Percentiles rank a stretch among this genome's conserved stretches.
Evolutionary conservation across 2,113 vertebrate species (phyloP).

Genomic region (Phylloscopus trochiloides): DNA sequence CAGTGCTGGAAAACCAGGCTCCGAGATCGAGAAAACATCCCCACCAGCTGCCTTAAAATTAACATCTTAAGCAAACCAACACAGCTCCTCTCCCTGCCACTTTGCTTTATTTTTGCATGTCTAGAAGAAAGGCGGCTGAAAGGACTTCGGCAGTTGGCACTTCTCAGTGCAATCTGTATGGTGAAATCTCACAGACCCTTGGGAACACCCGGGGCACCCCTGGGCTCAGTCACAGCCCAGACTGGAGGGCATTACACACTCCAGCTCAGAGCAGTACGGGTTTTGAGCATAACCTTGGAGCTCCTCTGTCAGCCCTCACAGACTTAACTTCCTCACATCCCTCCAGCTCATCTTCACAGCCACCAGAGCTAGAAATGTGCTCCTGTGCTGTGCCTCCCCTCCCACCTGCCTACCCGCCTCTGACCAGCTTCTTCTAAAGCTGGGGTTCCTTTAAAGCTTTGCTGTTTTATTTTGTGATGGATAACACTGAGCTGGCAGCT

Average conservation of each 20-base stretch:
- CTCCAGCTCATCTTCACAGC: not conserved
- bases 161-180: fast-evolving
- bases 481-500: constrained; percentile 48
- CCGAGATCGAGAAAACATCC: not conserved
- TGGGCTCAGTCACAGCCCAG: not conserved
- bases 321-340: not conserved
- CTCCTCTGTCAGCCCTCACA: not conserved
- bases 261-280: fast-evolving
- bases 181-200: fast-evolving
- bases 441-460: not conserved
- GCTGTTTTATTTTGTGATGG: constrained; percentile 24
- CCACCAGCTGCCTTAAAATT: not conserved
- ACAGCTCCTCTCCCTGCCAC: not conserved
- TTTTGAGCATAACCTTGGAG: not conserved
- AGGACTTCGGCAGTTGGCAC: not conserved
- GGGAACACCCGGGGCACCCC: not conserved
- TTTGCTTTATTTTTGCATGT: not conserved
- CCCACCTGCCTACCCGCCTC: not conserved
- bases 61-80: not conserved
- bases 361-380: not conserved
- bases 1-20: not conserved
- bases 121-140: not conserved
- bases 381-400: not conserved
- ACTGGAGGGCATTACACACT: fast-evolving
- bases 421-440: not conserved